Evolutionary conservation across 2,797 vertebrate genomes (phyloP).

Genomic region (Tangara arthus): DNA sequence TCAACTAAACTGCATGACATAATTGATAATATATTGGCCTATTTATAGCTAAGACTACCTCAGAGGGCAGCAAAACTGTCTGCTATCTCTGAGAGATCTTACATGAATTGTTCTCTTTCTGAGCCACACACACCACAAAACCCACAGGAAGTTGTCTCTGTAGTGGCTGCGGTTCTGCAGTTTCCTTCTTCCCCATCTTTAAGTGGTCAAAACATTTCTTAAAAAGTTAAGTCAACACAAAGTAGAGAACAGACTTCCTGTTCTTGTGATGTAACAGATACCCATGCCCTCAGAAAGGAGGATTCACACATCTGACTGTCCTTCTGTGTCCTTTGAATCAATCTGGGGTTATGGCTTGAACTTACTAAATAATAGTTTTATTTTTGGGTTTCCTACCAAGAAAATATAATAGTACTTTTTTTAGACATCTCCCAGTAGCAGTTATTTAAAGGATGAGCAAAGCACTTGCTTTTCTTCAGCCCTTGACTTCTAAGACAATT

Average conservation of each 20-base stretch:
- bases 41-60: not conserved
- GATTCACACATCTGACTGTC: not conserved
- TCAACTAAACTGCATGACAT: not conserved
- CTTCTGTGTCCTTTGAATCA: not conserved
- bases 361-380: not conserved
- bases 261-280: not conserved
- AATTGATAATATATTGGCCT: not conserved
- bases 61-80: not conserved
- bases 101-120: not conserved
- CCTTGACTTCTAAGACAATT: not conserved
- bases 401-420: not conserved
- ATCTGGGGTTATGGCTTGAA: not conserved
- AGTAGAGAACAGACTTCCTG: slow-evolving; percentile 43
- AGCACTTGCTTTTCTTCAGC: not conserved
- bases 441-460: not conserved
- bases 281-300: not conserved
- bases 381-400: slow-evolving; percentile 4
- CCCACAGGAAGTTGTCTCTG: slow-evolving; percentile 76
- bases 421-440: not conserved
- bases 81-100: not conserved
- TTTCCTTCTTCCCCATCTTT: slow-evolving; percentile 62
- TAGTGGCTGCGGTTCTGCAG: slow-evolving; percentile 68
- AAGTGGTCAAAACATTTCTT: slow-evolving; percentile 42
- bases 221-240: slow-evolving; percentile 42
- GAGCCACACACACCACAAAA: slow-evolving; percentile 64